Conservation (phyloP, 2,888 invertebrate genomes). For the Zaprionus bogoriensis region DNA sequence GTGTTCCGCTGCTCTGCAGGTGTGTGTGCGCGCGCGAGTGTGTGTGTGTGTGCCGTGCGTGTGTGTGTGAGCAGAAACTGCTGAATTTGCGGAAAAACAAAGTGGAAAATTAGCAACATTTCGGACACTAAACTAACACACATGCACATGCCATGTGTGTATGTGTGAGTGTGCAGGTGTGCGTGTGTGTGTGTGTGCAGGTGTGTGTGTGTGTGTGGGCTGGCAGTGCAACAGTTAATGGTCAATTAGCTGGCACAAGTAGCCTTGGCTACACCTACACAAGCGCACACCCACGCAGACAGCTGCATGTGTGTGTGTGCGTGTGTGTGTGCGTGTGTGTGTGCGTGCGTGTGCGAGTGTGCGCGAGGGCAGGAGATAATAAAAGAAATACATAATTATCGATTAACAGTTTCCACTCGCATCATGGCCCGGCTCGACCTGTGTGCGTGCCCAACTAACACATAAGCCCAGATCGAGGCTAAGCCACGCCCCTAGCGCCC, state of each 20-base stretch:
- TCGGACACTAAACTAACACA: too few relatives aligned
- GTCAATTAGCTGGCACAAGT: background rate
- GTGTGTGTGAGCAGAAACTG: background rate
- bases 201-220: background rate
- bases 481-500: too few relatives aligned
- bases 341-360: background rate
- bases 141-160: too few relatives aligned
- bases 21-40: background rate
- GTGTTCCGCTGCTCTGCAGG: too few relatives aligned
- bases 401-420: slow-evolving; percentile 23
- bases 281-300: background rate
- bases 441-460: background rate
- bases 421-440: background rate
- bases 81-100: too few relatives aligned
- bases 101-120: too few relatives aligned
- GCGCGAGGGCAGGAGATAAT: too few relatives aligned
- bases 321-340: too few relatives aligned
- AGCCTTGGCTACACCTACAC: background rate
- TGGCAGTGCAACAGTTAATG: slow-evolving; percentile 15
- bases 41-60: background rate
- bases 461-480: background rate
- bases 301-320: background rate
- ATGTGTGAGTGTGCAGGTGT: background rate
- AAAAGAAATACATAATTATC: slow-evolving; percentile 7
- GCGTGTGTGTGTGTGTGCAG: background rate